Conservation (phyloP, 2,113 vertebrate species). For the Mus musculus region DNA sequence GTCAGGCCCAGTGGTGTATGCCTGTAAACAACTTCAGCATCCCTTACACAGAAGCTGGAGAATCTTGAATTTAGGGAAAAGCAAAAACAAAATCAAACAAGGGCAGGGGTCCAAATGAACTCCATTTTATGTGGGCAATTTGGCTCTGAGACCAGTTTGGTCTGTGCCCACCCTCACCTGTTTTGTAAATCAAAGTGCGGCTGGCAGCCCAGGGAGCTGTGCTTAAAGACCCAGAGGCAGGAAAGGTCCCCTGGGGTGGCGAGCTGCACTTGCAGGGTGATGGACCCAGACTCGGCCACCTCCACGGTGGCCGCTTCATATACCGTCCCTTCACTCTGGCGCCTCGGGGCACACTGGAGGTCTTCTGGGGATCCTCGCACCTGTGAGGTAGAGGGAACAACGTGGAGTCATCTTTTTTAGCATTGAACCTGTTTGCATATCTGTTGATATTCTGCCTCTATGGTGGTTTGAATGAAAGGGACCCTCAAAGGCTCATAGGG, state of each 20-base stretch:
- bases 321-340: not conserved
- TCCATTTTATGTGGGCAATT: not conserved
- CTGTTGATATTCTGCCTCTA: not conserved
- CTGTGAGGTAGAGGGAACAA: not conserved
- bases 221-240: slow-evolving; percentile 79
- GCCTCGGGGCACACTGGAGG: slow-evolving; percentile 53
- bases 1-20: too few species aligned
- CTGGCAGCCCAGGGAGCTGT: slow-evolving; percentile 66
- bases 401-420: not conserved
- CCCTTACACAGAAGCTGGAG: not conserved
- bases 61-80: not conserved
- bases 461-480: not conserved
- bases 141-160: not conserved
- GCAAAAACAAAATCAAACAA: not conserved
- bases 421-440: not conserved
- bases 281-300: slow-evolving; percentile 3
- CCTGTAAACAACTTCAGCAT: not conserved
- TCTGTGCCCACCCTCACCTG: slow-evolving; percentile 58
- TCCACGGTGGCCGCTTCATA: slow-evolving; percentile 26
- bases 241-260: slow-evolving; percentile 65
- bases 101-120: not conserved
- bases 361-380: slow-evolving; percentile 56
- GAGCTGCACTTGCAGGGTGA: slow-evolving; percentile 73
- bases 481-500: not conserved
- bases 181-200: slow-evolving; percentile 77